Base-by-base conservation (phyloP, 2,888 invertebrate genomes). In the Acronicta aceris region DNA sequence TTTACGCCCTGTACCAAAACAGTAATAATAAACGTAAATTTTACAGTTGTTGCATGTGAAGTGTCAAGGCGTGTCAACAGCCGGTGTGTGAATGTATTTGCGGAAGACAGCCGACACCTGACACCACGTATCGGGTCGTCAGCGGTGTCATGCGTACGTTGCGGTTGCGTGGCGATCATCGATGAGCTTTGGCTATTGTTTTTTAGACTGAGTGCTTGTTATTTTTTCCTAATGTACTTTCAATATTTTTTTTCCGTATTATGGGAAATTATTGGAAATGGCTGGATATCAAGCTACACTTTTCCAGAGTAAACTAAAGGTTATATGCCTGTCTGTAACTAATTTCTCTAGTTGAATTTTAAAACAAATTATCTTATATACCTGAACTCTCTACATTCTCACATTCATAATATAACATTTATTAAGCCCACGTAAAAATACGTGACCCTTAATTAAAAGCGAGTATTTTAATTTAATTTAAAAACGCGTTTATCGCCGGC, bases 91-190 rank as follows among this genome's bases (percentile, higher is more conserved):
- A 74, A 80, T 75, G 66, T 79, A 82, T 81, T 88, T 83, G 86
- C 89, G 91, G 92, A 91, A 92, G 87, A 57, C 86, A 45, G 36
- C 38, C 21, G 66, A 81, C 62, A 90, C 75, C 63, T 62, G 89
- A 92, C 84, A 89, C 83, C 59, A 36, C 50, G 41, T 50, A 63
- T 65, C 65, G 21, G 46, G 62, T 70, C 54, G 38, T 46, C 47
- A 43, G 30, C 46, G 56, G 62, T 71, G 58, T 46, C 64, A 57
- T 45, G 59, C 57, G 45, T 62, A 54, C 68, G 78, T 78, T 86
- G 87, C 71, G 87, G 87, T 86, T 62, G 58, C 71, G 58, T 67
- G 52, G 56, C 53, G 69, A 70, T 65, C 70, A 70, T 81, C 78
- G 59, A 60, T 80, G 81, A 82, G 83, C 84, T 84, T 83, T 79